phyloP scores from a whole-genome alignment of 2,888 invertebrate genomes.

The Ramazzottius varieornatus region DNA sequence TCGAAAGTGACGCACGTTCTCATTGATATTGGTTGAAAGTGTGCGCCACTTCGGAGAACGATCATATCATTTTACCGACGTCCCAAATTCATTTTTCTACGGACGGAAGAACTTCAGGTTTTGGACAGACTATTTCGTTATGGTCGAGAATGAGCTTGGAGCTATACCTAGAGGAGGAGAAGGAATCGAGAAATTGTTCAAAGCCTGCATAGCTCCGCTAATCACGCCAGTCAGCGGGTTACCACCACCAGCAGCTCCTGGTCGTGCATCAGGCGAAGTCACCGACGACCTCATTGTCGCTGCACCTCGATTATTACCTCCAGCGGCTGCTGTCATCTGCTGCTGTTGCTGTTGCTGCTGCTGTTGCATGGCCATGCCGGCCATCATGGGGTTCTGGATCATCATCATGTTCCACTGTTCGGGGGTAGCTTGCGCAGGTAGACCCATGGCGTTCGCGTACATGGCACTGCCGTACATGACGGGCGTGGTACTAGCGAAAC shows the following conservation, averaged over 20 bases:
- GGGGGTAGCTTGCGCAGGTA: not conserved
- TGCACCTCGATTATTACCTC: not conserved
- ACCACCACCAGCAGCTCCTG: not conserved
- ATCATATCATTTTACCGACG: too few species aligned
- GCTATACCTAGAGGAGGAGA: not conserved
- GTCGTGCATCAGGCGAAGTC: not conserved
- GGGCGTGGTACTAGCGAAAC: not conserved
- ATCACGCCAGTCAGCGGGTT: not conserved
- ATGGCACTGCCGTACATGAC: not conserved
- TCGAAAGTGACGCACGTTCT: too few species aligned
- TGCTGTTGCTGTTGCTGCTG: not conserved
- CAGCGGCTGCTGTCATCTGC: not conserved
- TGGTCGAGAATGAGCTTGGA: not conserved
- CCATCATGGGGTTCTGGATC: not conserved
- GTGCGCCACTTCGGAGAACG: too few species aligned
- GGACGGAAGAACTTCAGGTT: too few species aligned
- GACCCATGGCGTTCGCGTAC: not conserved
- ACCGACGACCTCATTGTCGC: not conserved
- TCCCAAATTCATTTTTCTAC: too few species aligned
- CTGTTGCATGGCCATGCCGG: not conserved
- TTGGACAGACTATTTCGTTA: not conserved
- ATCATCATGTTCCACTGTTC: not conserved
- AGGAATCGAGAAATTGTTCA: not conserved
- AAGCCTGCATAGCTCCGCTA: not conserved
- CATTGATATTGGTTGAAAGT: too few species aligned